A percentile compares a stretch with the other conserved stretches of the same genome.
These are phyloP conservation scores for Eupithecia dodoneata DNA, from an alignment of 2,888 invertebrate genomes.

Conservation along the genomic window DNA sequence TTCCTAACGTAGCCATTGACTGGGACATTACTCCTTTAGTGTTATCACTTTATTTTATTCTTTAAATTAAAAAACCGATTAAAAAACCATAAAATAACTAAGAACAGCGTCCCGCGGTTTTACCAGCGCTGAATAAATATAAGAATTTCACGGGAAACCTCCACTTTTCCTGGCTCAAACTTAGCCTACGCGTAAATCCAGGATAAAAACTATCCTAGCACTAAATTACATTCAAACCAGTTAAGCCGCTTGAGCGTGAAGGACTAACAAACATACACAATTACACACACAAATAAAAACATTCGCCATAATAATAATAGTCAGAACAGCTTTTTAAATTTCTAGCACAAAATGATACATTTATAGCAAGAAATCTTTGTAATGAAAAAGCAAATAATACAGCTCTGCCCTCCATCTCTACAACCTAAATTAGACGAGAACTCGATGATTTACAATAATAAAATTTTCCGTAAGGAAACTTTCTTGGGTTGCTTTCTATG, in stretches of 20 bases:
- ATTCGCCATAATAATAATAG: not conserved
- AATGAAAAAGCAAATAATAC: not conserved
- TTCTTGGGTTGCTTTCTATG: constrained; percentile 5
- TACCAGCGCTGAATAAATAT: not conserved
- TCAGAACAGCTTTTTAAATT: not conserved
- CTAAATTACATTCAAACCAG: not conserved
- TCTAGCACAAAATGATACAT: not conserved
- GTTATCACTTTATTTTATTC: not conserved
- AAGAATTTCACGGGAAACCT: not conserved
- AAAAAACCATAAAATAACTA: not conserved
- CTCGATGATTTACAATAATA: not conserved
- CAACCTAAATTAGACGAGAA: constrained; percentile 1
- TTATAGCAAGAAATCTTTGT: not conserved
- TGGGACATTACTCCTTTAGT: not conserved
- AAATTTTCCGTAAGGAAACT: not conserved
- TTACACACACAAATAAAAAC: not conserved
- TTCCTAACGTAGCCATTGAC: not conserved
- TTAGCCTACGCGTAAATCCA: not conserved
- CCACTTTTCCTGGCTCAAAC: not conserved
- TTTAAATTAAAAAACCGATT: too few relatives aligned
- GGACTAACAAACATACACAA: not conserved
- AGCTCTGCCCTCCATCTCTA: not conserved
- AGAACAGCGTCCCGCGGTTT: not conserved
- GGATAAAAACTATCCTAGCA: not conserved
- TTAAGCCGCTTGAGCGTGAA: not conserved